Evolutionary conservation across 2,888 invertebrate species (phyloP), one percentile per base, ranked within the genome.

Genomic region (Xestoiulus laeticollis): DNA sequence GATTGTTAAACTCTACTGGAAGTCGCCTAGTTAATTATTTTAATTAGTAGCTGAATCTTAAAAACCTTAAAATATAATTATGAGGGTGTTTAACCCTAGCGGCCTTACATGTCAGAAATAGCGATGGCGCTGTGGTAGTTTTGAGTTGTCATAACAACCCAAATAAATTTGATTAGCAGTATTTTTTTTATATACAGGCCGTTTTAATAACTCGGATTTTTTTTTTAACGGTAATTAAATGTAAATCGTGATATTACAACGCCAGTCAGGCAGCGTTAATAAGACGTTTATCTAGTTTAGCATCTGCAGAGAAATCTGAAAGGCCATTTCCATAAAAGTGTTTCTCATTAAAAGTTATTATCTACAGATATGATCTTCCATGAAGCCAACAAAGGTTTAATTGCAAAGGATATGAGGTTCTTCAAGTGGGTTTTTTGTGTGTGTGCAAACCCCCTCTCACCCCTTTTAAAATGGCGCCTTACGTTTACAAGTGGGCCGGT

Each of bases 191-290:
- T 44, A 12, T 44, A 44, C 44, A 44, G 14, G 44, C 44, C 44
- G 44, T 68, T 68, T 59, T 68, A 68, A 68, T 68, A 68, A 26
- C 26, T 10, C 10, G 12, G 12, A 26, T 68, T 68, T 68, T 68
- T 68, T 68, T 53, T 0, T 4, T 68, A 0, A 16, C 26, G 12
- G 19, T 68, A 26, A 68, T 68, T 68, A 68, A 68, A 68, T 68
- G 68, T 26, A 68, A 68, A 68, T 68, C 26, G 26, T 26, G 26
- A 12, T 26, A 68, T 68, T 68, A 68, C n/a, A 68, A 12, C 26
- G 26, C 12, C 68, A 68, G 68, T n/a, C 68, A 68, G 68, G 68
- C 68, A 68, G 68, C 68, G 68, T 68, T 68, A 68, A 68, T 68
- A 68, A 68, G 68, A 68, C 68, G 68, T 68, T 68, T 26, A 68